Evolutionary conservation across 1,140 invertebrate species (phyloP).

Genomic region (Colletes latitarsis): DNA sequence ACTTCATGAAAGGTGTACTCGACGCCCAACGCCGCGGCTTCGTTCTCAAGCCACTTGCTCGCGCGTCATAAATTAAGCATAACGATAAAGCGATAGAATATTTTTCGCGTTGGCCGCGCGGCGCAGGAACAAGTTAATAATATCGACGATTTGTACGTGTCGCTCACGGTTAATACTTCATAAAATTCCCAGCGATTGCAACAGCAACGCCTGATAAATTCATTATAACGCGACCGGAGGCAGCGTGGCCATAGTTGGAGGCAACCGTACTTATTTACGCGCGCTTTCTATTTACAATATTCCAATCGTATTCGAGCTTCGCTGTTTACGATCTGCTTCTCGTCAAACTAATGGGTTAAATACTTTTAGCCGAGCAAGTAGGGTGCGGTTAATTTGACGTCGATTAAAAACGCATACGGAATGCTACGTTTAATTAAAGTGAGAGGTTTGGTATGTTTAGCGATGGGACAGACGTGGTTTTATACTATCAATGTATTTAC

Average conservation of each 20-base stretch:
- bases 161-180: slow-evolving; percentile 36
- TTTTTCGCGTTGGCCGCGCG: slow-evolving; percentile 1
- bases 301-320: not conserved
- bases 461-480: too few species aligned
- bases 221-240: slow-evolving; percentile 1
- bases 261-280: not conserved
- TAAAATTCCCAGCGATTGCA: slow-evolving; percentile 27
- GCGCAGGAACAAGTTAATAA: slow-evolving; percentile 21
- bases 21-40: slow-evolving; percentile 6
- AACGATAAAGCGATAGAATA: slow-evolving; percentile 43
- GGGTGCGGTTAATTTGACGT: not conserved
- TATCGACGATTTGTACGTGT: slow-evolving; percentile 30
- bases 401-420: not conserved
- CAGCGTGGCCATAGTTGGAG: not conserved
- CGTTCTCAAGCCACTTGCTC: slow-evolving; percentile 15
- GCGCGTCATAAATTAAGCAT: slow-evolving; percentile 33
- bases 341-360: not conserved
- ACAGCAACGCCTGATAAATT: slow-evolving; percentile 31
- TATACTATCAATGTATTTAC: too few species aligned
- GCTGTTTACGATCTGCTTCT: not conserved
- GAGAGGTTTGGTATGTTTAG: too few species aligned
- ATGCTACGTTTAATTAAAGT: not conserved
- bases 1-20: slow-evolving; percentile 26
- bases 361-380: not conserved
- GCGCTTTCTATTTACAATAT: not conserved